Base-by-base conservation (phyloP, 35 echinoderm and acorn worm species). In the Heliocidaris erythrogramma region DNA sequence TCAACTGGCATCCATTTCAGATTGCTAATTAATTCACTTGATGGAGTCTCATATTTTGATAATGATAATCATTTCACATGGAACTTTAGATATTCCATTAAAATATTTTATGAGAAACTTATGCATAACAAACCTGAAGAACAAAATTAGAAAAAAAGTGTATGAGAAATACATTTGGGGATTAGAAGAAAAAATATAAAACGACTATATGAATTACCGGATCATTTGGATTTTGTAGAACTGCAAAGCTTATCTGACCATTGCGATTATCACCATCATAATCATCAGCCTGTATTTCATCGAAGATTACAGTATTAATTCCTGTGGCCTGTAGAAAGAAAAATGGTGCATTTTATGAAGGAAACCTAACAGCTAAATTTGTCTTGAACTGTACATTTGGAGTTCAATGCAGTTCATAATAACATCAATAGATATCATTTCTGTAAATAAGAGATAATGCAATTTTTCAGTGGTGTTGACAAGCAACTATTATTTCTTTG, bases 191-290 rank as follows among this genome's bases (percentile, higher is more conserved):
- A 84, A 84, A 84, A 84, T 18, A 84, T 18, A 84, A 84, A 84
- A 84, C 65, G 2, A 2, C n/a, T n/a, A 91, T 27, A 24, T 7
- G 5, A 78, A 27, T 96, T 92, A 96, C 95, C 85, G 93, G 93
- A 96, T 96, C 95, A 65, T 9, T 13, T 12, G 86, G 85, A 85
- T 96, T 90, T 30, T 12, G 47, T 50, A 94, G 24, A 47, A 96
- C 56, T 60, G 86, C 88, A 59, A 93, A 96, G 48, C 90, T 30
- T 29, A 96, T 86, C 86, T 96, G 95, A 18, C 95, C 95, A 60
- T 96, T 94, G 31, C 93, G 85, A 30, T 50, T 94, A 9, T 87
- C 30, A 24, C 95, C 95, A 92, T 96, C 95, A 27, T 59, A 31
- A 94, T 96, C 95, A 48, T 89, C 86, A 60, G 93, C 95, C 65